Evolutionary conservation across 2,113 vertebrate species (phyloP).

Genomic region (Tachysurus fulvidraco): DNA sequence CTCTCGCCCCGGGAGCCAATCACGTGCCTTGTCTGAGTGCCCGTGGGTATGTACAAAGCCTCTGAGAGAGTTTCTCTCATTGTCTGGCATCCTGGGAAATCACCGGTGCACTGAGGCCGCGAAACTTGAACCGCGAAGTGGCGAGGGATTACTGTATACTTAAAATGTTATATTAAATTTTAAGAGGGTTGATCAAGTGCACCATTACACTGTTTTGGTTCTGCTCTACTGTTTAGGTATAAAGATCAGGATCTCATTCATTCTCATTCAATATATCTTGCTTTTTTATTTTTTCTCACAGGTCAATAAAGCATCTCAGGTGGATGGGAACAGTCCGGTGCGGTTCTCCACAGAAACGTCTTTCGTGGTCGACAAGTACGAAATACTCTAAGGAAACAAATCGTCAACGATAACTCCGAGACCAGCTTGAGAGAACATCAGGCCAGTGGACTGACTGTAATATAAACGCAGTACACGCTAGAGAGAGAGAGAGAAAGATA

Average conservation of each 20-base stretch:
- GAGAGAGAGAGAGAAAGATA: constrained; percentile 33
- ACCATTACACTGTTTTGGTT: background rate
- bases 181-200: background rate
- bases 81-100: too few species aligned
- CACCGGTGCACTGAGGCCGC: too few species aligned
- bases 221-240: background rate
- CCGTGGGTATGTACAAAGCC: too few species aligned
- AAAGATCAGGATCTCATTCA: background rate
- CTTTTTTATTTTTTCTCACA: constrained; percentile 51
- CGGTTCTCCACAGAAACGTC: constrained; percentile 86
- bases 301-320: constrained; percentile 86
- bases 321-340: constrained; percentile 83
- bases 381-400: constrained; percentile 79
- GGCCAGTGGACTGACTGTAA: constrained; percentile 51
- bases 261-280: background rate
- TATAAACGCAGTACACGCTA: constrained; percentile 36
- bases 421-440: constrained; percentile 35
- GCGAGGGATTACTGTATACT: too few species aligned
- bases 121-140: too few species aligned
- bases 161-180: too few species aligned
- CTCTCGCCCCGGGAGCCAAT: too few species aligned
- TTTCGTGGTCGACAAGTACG: constrained; percentile 87
- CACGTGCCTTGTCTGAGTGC: too few species aligned
- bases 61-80: too few species aligned
- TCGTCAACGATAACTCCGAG: background rate